These are phyloP conservation scores for Ptychadena robeensis DNA, from an alignment of 2,797 vertebrate species.

Conservation along the genomic window DNA sequence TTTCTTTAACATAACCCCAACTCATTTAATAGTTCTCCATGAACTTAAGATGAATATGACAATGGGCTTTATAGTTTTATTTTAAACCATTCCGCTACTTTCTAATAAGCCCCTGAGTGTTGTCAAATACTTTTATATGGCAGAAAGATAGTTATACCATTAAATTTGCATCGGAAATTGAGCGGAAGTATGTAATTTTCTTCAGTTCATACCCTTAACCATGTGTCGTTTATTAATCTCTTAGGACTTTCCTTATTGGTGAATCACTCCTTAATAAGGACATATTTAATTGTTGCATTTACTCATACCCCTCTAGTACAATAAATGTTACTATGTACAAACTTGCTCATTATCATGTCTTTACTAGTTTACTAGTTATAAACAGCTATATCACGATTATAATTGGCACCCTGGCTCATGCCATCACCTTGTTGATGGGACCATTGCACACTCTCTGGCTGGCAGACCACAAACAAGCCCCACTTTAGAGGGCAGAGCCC, in stretches of 20 bases:
- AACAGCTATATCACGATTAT: background rate
- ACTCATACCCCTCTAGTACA: background rate
- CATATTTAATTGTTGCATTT: background rate
- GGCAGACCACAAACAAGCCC: slow-evolving; percentile 35
- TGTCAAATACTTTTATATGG: no score
- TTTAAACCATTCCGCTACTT: no score
- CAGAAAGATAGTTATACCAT: no score
- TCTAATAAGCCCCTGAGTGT: no score
- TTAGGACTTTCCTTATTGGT: background rate
- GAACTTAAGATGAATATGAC: no score
- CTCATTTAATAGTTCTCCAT: no score
- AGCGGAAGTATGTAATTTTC: no score
- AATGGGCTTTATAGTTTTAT: no score
- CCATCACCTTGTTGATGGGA: slow-evolving; percentile 33
- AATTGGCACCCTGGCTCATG: slow-evolving; percentile 6
- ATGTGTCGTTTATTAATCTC: no score
- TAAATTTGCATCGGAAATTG: no score
- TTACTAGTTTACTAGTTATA: background rate
- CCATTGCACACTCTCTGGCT: background rate
- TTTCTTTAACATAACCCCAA: no score
- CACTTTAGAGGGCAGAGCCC: background rate
- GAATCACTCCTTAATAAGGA: background rate
- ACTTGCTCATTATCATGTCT: background rate
- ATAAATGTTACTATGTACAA: background rate
- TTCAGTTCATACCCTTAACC: no score